Evolutionary conservation across 2,888 invertebrate genomes (phyloP).

Genomic region (Meliscaeva auricollis): DNA sequence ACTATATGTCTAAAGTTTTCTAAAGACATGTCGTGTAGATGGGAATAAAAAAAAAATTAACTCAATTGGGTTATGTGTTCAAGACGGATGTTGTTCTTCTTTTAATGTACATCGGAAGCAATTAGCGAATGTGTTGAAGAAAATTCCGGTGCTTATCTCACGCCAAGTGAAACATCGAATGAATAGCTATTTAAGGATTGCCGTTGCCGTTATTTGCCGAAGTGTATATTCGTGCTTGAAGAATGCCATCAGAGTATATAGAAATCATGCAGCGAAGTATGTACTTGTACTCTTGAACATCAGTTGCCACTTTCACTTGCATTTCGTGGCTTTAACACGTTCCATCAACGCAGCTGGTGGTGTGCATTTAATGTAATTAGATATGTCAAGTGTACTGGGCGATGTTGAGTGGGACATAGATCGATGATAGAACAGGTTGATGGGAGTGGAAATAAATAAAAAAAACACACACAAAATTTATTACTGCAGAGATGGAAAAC

Average conservation of each 20-base stretch:
- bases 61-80: constrained; percentile 38
- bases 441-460: constrained; percentile 7
- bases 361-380: constrained; percentile 63
- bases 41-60: neutral
- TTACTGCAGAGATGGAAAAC: neutral
- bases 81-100: constrained; percentile 51
- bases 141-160: constrained; percentile 49
- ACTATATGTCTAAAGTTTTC: constrained; percentile 1
- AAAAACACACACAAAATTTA: neutral
- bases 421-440: constrained; percentile 68
- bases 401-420: constrained; percentile 48
- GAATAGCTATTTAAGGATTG: constrained; percentile 24
- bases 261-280: constrained; percentile 3
- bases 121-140: constrained; percentile 68
- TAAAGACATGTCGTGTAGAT: neutral
- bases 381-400: constrained; percentile 39
- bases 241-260: neutral
- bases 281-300: too few relatives aligned
- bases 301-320: constrained; percentile 18
- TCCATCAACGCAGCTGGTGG: constrained; percentile 28
- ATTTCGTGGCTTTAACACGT: constrained; percentile 66
- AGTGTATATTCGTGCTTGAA: constrained; percentile 42
- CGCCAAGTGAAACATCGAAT: neutral
- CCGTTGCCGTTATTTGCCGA: neutral
- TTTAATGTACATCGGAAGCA: constrained; percentile 68